phyloP scores from a whole-genome alignment of 2,888 invertebrate genomes.

The Eupithecia pulchellata region DNA sequence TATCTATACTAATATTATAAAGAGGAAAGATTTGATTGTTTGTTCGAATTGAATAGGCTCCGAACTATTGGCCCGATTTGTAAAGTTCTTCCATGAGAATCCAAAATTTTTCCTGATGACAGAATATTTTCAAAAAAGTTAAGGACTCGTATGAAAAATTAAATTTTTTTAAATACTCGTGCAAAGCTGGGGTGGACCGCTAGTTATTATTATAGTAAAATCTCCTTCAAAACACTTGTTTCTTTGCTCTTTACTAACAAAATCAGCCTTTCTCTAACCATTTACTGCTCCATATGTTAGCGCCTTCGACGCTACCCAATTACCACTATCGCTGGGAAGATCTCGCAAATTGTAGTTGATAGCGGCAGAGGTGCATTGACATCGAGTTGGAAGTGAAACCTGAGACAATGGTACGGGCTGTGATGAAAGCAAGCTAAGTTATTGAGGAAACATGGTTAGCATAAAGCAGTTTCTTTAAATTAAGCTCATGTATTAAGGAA shows the following conservation, averaged over 20 bases:
- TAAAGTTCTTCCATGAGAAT: too few species aligned
- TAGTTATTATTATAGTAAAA: too few species aligned
- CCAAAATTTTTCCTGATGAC: too few species aligned
- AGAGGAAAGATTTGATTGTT: too few species aligned
- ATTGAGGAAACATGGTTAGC: constrained; percentile 1
- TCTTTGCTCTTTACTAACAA: constrained; percentile 5
- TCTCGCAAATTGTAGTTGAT: constrained; percentile 75
- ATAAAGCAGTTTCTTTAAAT: too few species aligned
- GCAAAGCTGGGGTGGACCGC: too few species aligned
- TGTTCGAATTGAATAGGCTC: too few species aligned
- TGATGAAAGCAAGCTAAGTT: constrained; percentile 17
- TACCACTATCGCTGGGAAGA: constrained; percentile 80
- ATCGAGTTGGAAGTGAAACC: constrained; percentile 61
- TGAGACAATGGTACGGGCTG: constrained; percentile 55
- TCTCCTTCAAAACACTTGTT: not conserved
- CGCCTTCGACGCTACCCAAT: constrained; percentile 63
- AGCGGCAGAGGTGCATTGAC: constrained; percentile 66
- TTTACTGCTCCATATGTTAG: constrained; percentile 24
- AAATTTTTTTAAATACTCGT: too few species aligned
- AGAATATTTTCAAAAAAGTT: too few species aligned
- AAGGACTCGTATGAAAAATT: too few species aligned
- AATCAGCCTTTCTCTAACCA: not conserved
- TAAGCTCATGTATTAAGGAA: constrained; percentile 9
- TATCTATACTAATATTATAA: too few species aligned
- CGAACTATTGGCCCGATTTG: too few species aligned